phyloP scores from a whole-genome alignment of 2,888 invertebrate species.

The Drosophila subquinaria region DNA sequence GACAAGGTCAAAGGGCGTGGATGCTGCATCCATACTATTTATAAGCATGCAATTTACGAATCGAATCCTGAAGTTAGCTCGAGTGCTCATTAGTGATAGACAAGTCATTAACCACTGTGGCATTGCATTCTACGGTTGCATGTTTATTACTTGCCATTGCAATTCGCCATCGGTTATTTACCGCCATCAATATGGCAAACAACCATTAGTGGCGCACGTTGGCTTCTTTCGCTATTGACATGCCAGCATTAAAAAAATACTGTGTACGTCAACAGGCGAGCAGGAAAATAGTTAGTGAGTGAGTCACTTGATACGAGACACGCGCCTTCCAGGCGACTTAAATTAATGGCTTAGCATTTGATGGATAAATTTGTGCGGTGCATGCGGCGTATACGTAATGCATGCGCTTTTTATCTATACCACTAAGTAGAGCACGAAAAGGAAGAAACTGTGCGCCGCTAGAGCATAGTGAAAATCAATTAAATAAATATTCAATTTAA shows the following conservation, averaged over 20 bases:
- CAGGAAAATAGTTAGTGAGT: not conserved
- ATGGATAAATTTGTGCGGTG: constrained; percentile 1
- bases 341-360: constrained; percentile 22
- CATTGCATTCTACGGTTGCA: constrained; percentile 41
- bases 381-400: constrained; percentile 32
- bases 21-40: constrained; percentile 33
- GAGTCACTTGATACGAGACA: constrained; percentile 36
- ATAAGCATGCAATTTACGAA: not conserved
- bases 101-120: constrained; percentile 26
- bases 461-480: not conserved
- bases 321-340: constrained; percentile 30
- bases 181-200: constrained; percentile 48
- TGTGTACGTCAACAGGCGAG: not conserved
- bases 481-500: not conserved
- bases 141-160: constrained; percentile 38
- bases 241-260: constrained; percentile 17
- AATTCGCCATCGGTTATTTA: constrained; percentile 33
- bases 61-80: not conserved
- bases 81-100: constrained; percentile 51
- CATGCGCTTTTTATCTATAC: not conserved
- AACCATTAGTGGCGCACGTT: constrained; percentile 53
- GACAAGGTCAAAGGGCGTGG: constrained; percentile 66
- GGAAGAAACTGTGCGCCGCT: not conserved
- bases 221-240: constrained; percentile 26
- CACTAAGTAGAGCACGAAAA: not conserved